These are phyloP conservation scores for Macrophya annulata DNA, from an alignment of 2,888 invertebrate species.

Conservation along the genomic window DNA sequence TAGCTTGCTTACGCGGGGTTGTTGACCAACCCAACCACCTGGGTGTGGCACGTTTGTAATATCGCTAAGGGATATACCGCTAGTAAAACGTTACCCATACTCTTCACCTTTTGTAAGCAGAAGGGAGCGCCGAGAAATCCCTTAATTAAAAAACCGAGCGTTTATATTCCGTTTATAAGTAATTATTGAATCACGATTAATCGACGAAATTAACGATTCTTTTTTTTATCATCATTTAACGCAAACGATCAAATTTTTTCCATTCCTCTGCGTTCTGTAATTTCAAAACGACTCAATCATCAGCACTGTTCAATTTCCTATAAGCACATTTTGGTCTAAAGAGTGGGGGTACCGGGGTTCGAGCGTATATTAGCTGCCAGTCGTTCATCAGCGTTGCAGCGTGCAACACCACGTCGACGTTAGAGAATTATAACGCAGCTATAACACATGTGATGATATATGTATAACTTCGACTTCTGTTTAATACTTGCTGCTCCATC, in stretches of 20 bases:
- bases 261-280: background rate
- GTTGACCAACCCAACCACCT: slow-evolving; percentile 66
- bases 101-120: slow-evolving; percentile 3
- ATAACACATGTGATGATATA: background rate
- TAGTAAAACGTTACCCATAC: background rate
- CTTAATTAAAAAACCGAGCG: background rate
- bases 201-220: background rate
- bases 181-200: background rate
- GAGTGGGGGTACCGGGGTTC: slow-evolving; percentile 2
- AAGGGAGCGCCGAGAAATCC: slow-evolving; percentile 17
- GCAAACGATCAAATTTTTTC: background rate
- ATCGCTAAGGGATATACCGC: slow-evolving; percentile 57
- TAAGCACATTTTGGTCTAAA: background rate
- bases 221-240: background rate
- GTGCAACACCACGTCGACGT: slow-evolving; percentile 2
- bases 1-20: slow-evolving; percentile 58
- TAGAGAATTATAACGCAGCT: background rate
- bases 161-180: background rate
- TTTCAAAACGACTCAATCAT: background rate
- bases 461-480: background rate
- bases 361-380: background rate
- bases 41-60: slow-evolving; percentile 65
- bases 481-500: slow-evolving; percentile 13
- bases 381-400: slow-evolving; percentile 44
- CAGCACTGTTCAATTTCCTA: background rate